Percentiles rank a stretch among this genome's conserved stretches.
phyloP scores from a whole-genome alignment of 2,113 vertebrate genomes.

The Ammospiza caudacuta region DNA sequence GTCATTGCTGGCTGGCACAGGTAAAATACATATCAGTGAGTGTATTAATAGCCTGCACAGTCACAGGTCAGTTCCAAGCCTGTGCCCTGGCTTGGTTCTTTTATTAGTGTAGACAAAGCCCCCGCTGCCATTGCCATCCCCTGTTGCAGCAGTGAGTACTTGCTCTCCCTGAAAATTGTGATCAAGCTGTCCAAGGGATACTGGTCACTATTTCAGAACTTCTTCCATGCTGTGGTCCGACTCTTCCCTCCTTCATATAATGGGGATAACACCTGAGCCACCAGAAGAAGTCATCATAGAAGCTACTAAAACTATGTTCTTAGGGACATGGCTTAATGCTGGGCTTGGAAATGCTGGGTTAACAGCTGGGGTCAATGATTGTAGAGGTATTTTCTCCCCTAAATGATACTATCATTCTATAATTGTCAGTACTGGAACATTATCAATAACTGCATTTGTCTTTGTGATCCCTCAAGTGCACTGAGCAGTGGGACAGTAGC shows the following conservation, averaged over 20 bases:
- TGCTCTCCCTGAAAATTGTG: neutral
- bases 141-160: neutral
- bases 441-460: neutral
- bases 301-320: neutral
- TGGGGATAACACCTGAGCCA: neutral
- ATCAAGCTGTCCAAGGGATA: neutral
- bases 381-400: neutral
- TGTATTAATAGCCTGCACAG: neutral
- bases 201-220: neutral
- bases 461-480: neutral
- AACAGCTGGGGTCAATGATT: neutral
- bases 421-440: neutral
- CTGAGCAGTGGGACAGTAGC: neutral
- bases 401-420: neutral
- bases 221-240: neutral
- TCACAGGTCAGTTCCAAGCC: neutral
- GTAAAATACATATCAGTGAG: neutral
- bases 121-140: accelerated
- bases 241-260: accelerated
- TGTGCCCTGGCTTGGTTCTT: neutral
- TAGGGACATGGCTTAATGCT: neutral
- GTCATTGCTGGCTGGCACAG: neutral
- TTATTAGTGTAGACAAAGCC: neutral
- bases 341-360: neutral
- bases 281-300: neutral